A percentile compares a stretch with the other conserved stretches of the same genome.
These are phyloP conservation scores for Drosophila ustulata DNA, from an alignment of 2,888 invertebrate genomes.

Conservation along the genomic window DNA sequence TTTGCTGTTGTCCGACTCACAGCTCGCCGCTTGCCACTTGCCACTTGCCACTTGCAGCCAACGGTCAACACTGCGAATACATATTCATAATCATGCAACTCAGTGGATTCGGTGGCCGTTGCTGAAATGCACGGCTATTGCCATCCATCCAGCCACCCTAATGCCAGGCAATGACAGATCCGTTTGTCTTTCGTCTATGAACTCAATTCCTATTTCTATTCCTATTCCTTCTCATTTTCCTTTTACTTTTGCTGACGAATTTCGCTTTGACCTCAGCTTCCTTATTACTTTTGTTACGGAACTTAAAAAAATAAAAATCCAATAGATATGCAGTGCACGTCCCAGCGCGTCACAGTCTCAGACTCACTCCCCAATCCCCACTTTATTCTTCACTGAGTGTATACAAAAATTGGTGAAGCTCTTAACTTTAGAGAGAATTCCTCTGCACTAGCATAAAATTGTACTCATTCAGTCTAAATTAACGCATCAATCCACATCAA, in stretches of 20 bases:
- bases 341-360: conserved; percentile 39
- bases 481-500: too few species aligned
- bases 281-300: conserved; percentile 67
- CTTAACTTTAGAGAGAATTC: not conserved
- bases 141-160: conserved; percentile 22
- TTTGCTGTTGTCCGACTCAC: conserved; percentile 28
- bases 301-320: conserved; percentile 32
- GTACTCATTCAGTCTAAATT: too few species aligned
- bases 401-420: not conserved
- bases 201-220: conserved; percentile 37
- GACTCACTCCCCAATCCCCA: not conserved
- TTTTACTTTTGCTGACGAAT: conserved; percentile 74
- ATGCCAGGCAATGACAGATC: conserved; percentile 34
- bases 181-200: conserved; percentile 36
- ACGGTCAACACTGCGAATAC: conserved; percentile 69
- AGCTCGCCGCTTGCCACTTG: not conserved
- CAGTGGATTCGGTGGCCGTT: conserved; percentile 11
- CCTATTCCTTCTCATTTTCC: conserved; percentile 29
- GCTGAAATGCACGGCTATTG: conserved; percentile 7
- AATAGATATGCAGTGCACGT: conserved; percentile 73
- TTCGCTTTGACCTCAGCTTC: conserved; percentile 56
- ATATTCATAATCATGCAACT: conserved; percentile 72
- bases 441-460: too few species aligned
- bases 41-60: conserved; percentile 30
- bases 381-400: not conserved